A percentile compares a stretch with the other conserved stretches of the same genome.
These are phyloP conservation scores for Drosophila novamexicana DNA, from an alignment of 1,140 invertebrate genomes.

Conservation along the genomic window DNA sequence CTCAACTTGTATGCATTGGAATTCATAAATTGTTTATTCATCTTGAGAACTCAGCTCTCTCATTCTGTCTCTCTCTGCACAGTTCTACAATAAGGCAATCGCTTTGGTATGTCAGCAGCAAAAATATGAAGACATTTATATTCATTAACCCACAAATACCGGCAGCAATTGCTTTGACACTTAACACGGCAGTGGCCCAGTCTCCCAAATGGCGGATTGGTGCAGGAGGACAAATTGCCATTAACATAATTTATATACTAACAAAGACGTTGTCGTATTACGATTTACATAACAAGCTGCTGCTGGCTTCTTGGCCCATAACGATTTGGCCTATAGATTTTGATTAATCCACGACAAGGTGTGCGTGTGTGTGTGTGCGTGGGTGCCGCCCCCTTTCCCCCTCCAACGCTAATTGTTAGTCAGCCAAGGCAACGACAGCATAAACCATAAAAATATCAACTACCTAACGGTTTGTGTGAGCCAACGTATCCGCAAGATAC, in stretches of 20 bases:
- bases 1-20: neutral
- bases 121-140: conserved; percentile 60
- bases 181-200: too few relatives aligned
- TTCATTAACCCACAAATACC: conserved; percentile 60
- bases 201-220: neutral
- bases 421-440: conserved; percentile 37
- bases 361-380: neutral
- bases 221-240: conserved; percentile 53
- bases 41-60: neutral
- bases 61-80: neutral
- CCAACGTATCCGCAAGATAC: conserved; percentile 8
- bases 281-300: conserved; percentile 37
- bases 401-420: conserved; percentile 58
- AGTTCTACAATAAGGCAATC: neutral
- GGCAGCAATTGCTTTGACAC: conserved; percentile 27
- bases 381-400: neutral
- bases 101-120: neutral
- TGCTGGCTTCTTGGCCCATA: conserved; percentile 4
- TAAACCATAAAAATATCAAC: conserved; percentile 48
- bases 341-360: conserved; percentile 39
- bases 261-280: conserved; percentile 14
- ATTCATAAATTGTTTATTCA: conserved; percentile 26
- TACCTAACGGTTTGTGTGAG: neutral
- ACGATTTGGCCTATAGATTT: conserved; percentile 53
- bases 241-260: conserved; percentile 75